Base-by-base conservation (phyloP, 2,113 vertebrate species). In the Sinocyclocheilus rhinocerous region DNA sequence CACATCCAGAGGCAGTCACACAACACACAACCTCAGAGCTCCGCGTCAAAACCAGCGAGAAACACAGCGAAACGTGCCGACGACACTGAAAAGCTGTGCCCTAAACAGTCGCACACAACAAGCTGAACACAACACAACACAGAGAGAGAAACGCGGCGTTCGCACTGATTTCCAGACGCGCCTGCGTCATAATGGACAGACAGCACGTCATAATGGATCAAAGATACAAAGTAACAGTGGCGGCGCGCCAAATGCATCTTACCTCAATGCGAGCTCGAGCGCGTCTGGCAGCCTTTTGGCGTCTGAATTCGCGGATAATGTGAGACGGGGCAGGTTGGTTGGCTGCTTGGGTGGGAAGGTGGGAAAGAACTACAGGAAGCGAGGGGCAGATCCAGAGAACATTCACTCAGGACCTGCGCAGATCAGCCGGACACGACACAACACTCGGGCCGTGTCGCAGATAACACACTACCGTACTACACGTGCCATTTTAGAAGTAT, bases 301-400 rank as follows among this genome's bases (percentile, higher is more conserved):
- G 76, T 78, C 52, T 36, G 29, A 36, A 52, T 29, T 65, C 59
- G 75, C 33, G 20, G 36, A 61, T 65, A 39, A 81, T 42, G 57
- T 39, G 77, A 42, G 22, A 24, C 18, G 15, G 16, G 26, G 50
- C 75, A 16, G 75, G 75, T 52, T 48, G 73, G 22, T 29, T 20
- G 55, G 1, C 45, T 48, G 45, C 45, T 18, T 9, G 12, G 36
- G 22, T 67, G 24, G 61, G 79, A 65, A 81, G 80, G 65, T 83
- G 81, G 81, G 81, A 48, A 83, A 42, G 42, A 79, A 63, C 67
- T 81, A 86, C 85, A 81, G 85, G 85, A 86, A 86, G 78, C 81
- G 69, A 75, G 77, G 79, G 78, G 65, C 36, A 29, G 85, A 81
- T 81, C 85, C 67, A 55, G 67, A 29, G 48, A 72, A n/a, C 59